Evolutionary conservation across 2,113 vertebrate genomes (phyloP).

Genomic region (Caranx ignobilis): DNA sequence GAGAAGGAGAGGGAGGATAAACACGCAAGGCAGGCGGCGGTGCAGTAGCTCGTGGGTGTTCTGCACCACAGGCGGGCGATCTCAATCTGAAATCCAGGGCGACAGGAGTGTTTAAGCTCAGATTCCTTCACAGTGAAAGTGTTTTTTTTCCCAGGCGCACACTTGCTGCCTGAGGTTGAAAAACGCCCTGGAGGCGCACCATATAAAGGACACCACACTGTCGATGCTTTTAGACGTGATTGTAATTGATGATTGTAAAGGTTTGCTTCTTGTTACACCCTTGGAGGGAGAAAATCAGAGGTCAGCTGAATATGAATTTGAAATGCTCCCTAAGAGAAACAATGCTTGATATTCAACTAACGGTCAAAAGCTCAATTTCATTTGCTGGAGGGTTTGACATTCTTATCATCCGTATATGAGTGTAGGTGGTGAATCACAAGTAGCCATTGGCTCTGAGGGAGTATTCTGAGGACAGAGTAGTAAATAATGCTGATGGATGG

Average conservation of each 20-base stretch:
- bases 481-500: constrained; percentile 62
- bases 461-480: constrained; percentile 17
- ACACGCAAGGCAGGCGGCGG: constrained; percentile 58
- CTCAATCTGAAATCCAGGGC: constrained; percentile 69
- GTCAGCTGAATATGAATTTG: constrained; percentile 16
- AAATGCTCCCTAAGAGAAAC: constrained; percentile 38
- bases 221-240: constrained; percentile 57
- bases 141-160: constrained; percentile 55
- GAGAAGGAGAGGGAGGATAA: constrained; percentile 60
- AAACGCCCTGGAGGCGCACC: constrained; percentile 51
- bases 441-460: neutral
- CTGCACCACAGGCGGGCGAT: constrained; percentile 67
- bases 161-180: constrained; percentile 64
- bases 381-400: constrained; percentile 6
- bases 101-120: constrained; percentile 71
- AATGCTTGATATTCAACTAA: neutral
- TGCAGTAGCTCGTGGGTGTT: constrained; percentile 78
- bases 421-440: constrained; percentile 5
- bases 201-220: constrained; percentile 47
- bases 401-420: constrained; percentile 4
- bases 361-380: constrained; percentile 19
- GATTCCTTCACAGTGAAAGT: constrained; percentile 69
- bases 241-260: constrained; percentile 62
- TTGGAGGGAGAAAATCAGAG: constrained; percentile 29
- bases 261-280: constrained; percentile 53